Evolutionary conservation across 2,797 vertebrate species (phyloP), one percentile per base, ranked within the genome.

Genomic region (Micromesistius poutassou): DNA sequence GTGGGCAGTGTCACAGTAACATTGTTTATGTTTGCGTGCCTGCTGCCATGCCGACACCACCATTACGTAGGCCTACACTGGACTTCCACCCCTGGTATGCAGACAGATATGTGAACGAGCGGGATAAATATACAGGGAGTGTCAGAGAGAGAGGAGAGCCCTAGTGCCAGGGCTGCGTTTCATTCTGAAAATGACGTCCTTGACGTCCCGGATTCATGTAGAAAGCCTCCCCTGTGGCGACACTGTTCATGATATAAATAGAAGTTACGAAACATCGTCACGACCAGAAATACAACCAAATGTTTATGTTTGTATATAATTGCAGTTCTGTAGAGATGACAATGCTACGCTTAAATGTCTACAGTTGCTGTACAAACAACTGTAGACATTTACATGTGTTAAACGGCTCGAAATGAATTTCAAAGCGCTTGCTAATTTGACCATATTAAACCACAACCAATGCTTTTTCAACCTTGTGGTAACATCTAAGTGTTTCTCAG

Each of bases 1-100:
- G 14, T 16, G 50, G 50, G 9, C 16, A 46, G 50, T 55, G 22
- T 66, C 5, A 25, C 77, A 73, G 35, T 71, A 75, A 72, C 42
- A 73, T 71, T 93, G 84, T 94, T 92, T 90, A 72, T 94, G 91
- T 94, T 93, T 91, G 86, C 86, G 19, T 0, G 81, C 73, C 80
- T 83, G 87, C 84, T 77, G 36, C 90, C 78, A 42, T 36, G 77
- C 90, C 16, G 74, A 93, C 88, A 8, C 55, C 78, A 79, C 76
- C 77, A 75, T 77, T 75, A 81, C 81, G 38, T 83, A 87, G 8
- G 36, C 36, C 36, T 38, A 38, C 83, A 73, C 46, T 31, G 72
- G 86, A 81, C 86, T 89, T 89, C 85, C 74, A 89, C 76, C 75
- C 13, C 42, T 62, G 79, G 74, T 33, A 50, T 10, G 22, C 71